Evolutionary conservation across 2,113 vertebrate genomes (phyloP).

Genomic region (Corynorhinus townsendii): DNA sequence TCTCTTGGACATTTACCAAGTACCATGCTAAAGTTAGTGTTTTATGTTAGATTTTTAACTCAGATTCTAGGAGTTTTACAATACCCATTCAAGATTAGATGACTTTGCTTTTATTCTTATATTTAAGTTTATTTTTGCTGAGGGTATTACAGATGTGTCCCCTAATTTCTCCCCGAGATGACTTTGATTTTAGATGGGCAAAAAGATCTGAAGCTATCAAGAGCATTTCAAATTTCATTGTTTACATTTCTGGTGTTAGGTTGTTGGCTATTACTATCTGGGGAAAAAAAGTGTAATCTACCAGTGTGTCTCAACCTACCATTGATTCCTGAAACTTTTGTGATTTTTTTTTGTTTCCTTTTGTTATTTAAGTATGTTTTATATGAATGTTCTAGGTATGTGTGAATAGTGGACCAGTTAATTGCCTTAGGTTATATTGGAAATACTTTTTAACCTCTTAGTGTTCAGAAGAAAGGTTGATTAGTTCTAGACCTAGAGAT

Average conservation of each 20-base stretch:
- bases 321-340: conserved; percentile 20
- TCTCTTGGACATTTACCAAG: conserved; percentile 17
- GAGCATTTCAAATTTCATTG: background rate
- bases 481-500: background rate
- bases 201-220: background rate
- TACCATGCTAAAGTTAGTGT: conserved; percentile 9
- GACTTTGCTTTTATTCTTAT: background rate
- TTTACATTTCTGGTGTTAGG: conserved; percentile 27
- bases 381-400: background rate
- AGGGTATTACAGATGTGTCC: too few relatives aligned
- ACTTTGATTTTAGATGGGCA: conserved; percentile 1
- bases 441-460: background rate
- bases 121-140: too few relatives aligned
- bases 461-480: conserved; percentile 21
- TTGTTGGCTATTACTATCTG: background rate
- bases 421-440: conserved; percentile 37
- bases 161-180: background rate
- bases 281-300: background rate
- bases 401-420: background rate
- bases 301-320: background rate
- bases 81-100: background rate
- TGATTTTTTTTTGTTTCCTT: background rate
- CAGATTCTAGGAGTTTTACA: background rate
- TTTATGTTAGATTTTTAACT: conserved; percentile 9
- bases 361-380: conserved; percentile 29